Conservation (phyloP, 1,140 invertebrate genomes). For the Idris sp. region DNA sequence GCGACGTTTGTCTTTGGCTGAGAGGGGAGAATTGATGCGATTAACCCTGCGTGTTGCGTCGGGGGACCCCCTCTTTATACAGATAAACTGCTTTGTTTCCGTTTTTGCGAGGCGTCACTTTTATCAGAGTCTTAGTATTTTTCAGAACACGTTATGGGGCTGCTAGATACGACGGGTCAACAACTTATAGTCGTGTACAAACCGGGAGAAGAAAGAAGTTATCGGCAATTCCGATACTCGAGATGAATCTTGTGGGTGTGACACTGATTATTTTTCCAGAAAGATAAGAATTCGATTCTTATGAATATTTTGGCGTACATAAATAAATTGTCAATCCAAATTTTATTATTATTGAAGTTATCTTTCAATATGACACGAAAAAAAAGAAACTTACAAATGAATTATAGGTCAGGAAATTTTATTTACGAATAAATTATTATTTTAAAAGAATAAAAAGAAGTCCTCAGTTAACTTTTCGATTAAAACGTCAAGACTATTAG, state of each 20-base stretch:
- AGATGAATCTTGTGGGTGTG: constrained; percentile 21
- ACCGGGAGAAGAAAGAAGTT: constrained; percentile 26
- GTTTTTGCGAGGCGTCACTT: constrained; percentile 44
- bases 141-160: constrained; percentile 21
- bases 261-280: constrained; percentile 22
- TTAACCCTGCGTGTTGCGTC: constrained; percentile 35
- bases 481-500: too few relatives aligned
- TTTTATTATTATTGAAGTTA: too few relatives aligned
- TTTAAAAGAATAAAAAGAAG: too few relatives aligned
- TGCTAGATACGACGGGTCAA: constrained; percentile 40
- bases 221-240: constrained; percentile 25
- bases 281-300: too few relatives aligned
- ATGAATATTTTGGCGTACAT: too few relatives aligned
- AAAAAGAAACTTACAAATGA: too few relatives aligned
- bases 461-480: too few relatives aligned
- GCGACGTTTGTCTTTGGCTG: constrained; percentile 47
- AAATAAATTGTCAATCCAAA: too few relatives aligned
- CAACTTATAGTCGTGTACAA: constrained; percentile 33
- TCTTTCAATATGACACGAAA: too few relatives aligned
- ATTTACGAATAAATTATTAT: too few relatives aligned
- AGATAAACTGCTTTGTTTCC: constrained; percentile 56
- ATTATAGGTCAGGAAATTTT: too few relatives aligned
- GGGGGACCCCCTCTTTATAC: constrained; percentile 23
- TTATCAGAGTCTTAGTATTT: constrained; percentile 37
- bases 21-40: constrained; percentile 41